Conservation (phyloP, 2,888 invertebrate genomes). For the Meiosimyza decipiens region DNA sequence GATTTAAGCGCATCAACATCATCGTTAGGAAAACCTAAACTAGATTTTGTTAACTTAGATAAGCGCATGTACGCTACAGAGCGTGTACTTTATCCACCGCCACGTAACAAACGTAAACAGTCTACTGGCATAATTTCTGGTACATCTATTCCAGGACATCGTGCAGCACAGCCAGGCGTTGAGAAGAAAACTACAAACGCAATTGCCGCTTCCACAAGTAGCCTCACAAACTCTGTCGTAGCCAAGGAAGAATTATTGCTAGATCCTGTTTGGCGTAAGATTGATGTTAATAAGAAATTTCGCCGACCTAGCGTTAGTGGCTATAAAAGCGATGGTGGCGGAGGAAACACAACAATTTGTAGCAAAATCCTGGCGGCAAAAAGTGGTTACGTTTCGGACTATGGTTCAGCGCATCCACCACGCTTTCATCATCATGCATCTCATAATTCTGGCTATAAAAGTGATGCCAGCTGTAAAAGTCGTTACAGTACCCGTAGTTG, state of each 20-base stretch:
- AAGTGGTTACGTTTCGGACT: constrained; percentile 73
- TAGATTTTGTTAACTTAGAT: constrained; percentile 70
- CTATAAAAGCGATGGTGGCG: constrained; percentile 71
- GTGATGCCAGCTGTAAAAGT: constrained; percentile 73
- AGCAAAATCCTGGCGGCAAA: constrained; percentile 66
- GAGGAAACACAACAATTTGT: constrained; percentile 64
- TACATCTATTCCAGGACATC: constrained; percentile 47
- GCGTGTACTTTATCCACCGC: constrained; percentile 80
- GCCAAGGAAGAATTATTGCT: constrained; percentile 70
- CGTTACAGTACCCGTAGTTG: constrained; percentile 72
- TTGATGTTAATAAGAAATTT: constrained; percentile 74
- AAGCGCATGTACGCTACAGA: constrained; percentile 79
- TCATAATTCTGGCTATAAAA: constrained; percentile 71
- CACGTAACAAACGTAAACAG: constrained; percentile 76
- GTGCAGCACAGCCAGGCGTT: constrained; percentile 53
- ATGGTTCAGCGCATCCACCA: constrained; percentile 65
- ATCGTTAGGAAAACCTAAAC: constrained; percentile 58
- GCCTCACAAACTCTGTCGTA: constrained; percentile 59
- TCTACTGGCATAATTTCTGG: constrained; percentile 67
- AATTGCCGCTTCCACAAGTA: constrained; percentile 57
- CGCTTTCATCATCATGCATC: constrained; percentile 52
- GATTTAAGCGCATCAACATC: constrained; percentile 34
- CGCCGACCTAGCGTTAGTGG: constrained; percentile 71
- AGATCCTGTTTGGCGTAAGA: constrained; percentile 75
- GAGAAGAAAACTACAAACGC: constrained; percentile 9